Evolutionary conservation across 2,113 vertebrate genomes (phyloP).

Genomic region (Sinocyclocheilus grahami): DNA sequence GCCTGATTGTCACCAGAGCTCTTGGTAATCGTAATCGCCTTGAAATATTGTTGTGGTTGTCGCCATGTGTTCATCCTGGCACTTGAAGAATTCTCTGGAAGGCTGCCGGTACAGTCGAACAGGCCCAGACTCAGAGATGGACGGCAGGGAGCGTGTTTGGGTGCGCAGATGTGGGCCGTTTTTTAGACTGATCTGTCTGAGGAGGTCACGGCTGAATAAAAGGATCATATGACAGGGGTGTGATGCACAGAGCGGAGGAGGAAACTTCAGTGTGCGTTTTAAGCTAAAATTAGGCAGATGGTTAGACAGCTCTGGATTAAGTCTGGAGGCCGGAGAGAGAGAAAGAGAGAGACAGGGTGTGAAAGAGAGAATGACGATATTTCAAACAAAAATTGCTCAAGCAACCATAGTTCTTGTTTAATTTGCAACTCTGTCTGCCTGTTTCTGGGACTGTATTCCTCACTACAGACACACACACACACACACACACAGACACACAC

Average conservation of each 20-base stretch:
- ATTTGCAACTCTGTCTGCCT: slow-evolving; percentile 49
- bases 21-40: slow-evolving; percentile 37
- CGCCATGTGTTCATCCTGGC: slow-evolving; percentile 37
- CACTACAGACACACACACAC: slow-evolving; percentile 14
- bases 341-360: slow-evolving; percentile 6
- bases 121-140: slow-evolving; percentile 25
- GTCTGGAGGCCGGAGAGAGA: background rate
- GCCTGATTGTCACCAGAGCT: slow-evolving; percentile 11
- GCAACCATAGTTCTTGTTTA: slow-evolving; percentile 45
- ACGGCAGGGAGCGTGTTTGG: slow-evolving; percentile 18
- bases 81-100: slow-evolving; percentile 35
- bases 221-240: slow-evolving; percentile 24
- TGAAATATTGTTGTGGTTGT: slow-evolving; percentile 45
- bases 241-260: slow-evolving; percentile 20
- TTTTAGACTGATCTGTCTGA: slow-evolving; percentile 16
- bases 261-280: slow-evolving; percentile 15
- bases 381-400: slow-evolving; percentile 33
- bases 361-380: slow-evolving; percentile 3
- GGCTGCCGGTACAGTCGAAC: slow-evolving; percentile 46
- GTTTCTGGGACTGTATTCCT: background rate
- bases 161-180: slow-evolving; percentile 18
- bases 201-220: slow-evolving; percentile 31
- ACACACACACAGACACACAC: slow-evolving; percentile 36
- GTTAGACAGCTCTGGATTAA: slow-evolving; percentile 22
- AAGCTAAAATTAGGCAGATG: slow-evolving; percentile 34